These are phyloP conservation scores for Diplolepis rosae DNA, from an alignment of 2,888 invertebrate genomes.

Conservation along the genomic window DNA sequence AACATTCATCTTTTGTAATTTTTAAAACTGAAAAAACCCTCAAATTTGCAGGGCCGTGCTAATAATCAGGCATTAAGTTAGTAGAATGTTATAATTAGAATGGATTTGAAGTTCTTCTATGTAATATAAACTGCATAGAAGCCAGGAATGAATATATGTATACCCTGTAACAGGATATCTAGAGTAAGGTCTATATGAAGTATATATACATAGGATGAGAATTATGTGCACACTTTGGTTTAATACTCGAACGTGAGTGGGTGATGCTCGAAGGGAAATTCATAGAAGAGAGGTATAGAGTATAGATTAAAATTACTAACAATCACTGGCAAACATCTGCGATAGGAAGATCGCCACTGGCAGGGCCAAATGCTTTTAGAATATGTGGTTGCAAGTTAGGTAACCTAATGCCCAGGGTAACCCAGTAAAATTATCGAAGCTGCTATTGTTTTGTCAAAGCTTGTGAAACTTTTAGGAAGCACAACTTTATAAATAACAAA, in stretches of 20 bases:
- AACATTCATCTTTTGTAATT: too few relatives aligned
- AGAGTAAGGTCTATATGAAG: neutral
- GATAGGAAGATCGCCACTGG: constrained; percentile 27
- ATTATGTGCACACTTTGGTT: neutral
- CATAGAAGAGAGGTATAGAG: constrained; percentile 15
- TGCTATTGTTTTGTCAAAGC: constrained; percentile 10
- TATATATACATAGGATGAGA: neutral
- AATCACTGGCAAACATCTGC: constrained; percentile 23
- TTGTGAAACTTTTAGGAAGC: neutral
- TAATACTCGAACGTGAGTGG: constrained; percentile 9
- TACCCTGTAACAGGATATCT: neutral
- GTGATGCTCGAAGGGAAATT: constrained; percentile 15
- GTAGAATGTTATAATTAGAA: too few relatives aligned
- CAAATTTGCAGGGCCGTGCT: too few relatives aligned
- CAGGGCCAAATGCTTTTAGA: constrained; percentile 21
- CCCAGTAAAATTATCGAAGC: neutral
- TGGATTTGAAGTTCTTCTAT: too few relatives aligned
- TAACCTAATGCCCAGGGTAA: neutral
- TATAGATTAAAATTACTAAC: constrained; percentile 5
- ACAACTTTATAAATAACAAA: neutral
- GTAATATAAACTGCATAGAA: neutral
- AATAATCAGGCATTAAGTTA: too few relatives aligned
- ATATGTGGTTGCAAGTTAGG: constrained; percentile 8
- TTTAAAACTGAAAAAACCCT: too few relatives aligned
- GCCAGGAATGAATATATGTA: neutral